Conservation (phyloP, 2,888 invertebrate species). For the Creontiades dilutus region DNA sequence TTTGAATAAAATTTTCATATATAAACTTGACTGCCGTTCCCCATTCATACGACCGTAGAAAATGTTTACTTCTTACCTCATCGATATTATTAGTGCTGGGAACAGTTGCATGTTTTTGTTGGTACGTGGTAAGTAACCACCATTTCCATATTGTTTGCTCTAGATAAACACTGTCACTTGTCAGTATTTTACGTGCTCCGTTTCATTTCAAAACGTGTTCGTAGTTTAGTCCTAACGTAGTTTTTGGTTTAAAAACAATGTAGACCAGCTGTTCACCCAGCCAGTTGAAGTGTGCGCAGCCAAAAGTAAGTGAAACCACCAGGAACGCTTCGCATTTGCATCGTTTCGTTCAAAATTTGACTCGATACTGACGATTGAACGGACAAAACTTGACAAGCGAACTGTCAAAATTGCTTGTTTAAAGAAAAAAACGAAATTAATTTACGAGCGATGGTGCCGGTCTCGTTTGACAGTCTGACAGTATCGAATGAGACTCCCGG, state of each 20-base stretch:
- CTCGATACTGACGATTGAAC: background rate
- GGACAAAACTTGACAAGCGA: background rate
- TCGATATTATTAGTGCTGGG: conserved; percentile 19
- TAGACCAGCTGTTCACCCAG: background rate
- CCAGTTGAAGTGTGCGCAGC: conserved; percentile 32
- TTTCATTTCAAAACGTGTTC: background rate
- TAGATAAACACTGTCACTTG: conserved; percentile 25
- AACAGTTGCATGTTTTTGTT: conserved; percentile 46
- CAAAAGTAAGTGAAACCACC: conserved; percentile 1
- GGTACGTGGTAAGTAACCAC: conserved; percentile 40
- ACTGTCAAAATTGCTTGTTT: conserved; percentile 4
- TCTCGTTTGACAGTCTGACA: conserved; percentile 48
- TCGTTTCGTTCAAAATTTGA: background rate
- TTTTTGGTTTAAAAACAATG: conserved; percentile 27
- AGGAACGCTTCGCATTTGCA: background rate
- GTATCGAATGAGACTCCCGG: conserved; percentile 1
- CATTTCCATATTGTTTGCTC: conserved; percentile 43
- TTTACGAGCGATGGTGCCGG: conserved; percentile 39
- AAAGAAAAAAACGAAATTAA: background rate
- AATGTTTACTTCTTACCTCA: background rate
- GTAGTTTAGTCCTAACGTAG: conserved; percentile 4
- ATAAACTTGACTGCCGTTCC: too few relatives aligned
- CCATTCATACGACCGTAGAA: too few relatives aligned
- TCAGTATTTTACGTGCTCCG: conserved; percentile 2
- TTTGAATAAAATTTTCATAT: too few relatives aligned